These are phyloP conservation scores for Vespertilio murinus DNA, from an alignment of 2,797 vertebrate species.

Conservation along the genomic window DNA sequence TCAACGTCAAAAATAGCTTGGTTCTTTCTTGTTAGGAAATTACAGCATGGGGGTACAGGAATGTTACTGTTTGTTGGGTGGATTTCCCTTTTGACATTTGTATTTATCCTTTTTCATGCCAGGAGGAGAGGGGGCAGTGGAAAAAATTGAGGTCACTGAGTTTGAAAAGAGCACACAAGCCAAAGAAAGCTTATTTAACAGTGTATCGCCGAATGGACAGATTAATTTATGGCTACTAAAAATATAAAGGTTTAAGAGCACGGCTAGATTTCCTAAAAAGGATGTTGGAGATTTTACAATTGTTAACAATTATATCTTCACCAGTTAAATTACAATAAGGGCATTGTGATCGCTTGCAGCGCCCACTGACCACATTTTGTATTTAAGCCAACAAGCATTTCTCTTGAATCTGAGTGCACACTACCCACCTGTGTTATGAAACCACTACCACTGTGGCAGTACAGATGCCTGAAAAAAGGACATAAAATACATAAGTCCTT, in stretches of 20 bases:
- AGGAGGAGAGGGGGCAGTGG: not conserved
- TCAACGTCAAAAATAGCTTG: not conserved
- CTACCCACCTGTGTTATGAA: not conserved
- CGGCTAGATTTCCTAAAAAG: not conserved
- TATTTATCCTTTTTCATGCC: not conserved
- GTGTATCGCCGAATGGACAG: not conserved
- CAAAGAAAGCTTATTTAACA: not conserved
- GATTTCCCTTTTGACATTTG: constrained; percentile 38
- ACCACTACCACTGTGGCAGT: not conserved
- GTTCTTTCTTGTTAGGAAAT: constrained; percentile 17
- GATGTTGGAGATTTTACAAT: not conserved
- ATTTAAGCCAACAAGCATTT: not conserved
- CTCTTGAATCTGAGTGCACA: accelerated
- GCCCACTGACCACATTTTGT: not conserved
- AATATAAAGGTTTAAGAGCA: not conserved
- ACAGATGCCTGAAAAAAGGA: not conserved
- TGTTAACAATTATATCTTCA: not conserved
- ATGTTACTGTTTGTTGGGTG: not conserved
- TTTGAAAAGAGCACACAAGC: constrained; percentile 36
- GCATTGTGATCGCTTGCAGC: not conserved
- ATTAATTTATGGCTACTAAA: constrained; percentile 4
- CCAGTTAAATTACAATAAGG: not conserved
- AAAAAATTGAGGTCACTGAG: constrained; percentile 28
- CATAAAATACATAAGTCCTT: not conserved
- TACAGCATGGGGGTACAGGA: not conserved